Conservation (phyloP, 2,888 invertebrate species). For the Tetragnatha montana region DNA sequence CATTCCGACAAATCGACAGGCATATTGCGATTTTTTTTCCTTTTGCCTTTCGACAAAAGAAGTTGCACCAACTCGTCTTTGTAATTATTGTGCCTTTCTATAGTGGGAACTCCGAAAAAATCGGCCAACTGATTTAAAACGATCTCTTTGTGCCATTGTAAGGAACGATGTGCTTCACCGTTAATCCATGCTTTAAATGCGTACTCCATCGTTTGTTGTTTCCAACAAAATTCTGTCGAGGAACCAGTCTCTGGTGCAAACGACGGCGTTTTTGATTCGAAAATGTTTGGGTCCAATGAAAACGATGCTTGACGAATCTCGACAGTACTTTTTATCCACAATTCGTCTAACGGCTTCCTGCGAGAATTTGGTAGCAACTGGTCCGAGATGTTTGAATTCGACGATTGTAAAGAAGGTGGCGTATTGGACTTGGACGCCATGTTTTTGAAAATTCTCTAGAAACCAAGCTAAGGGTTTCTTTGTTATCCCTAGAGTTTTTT, state of each 20-base stretch:
- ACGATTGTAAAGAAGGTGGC: not conserved
- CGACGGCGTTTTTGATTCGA: not conserved
- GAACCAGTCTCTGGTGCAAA: not conserved
- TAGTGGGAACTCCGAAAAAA: not conserved
- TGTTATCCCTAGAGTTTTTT: not conserved
- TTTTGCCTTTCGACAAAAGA: not conserved
- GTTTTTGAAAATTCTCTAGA: not conserved
- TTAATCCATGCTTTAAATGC: not conserved
- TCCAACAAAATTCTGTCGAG: not conserved
- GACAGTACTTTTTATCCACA: not conserved
- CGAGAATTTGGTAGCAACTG: not conserved
- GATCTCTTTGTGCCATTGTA: not conserved
- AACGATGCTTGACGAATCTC: too few relatives aligned
- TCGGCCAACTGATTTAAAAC: slow-evolving; percentile 7
- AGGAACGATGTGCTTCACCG: not conserved
- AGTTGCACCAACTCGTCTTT: not conserved
- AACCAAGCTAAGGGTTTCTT: slow-evolving; percentile 26
- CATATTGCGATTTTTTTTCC: not conserved
- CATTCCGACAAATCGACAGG: slow-evolving; percentile 10
- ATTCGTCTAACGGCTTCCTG: not conserved
- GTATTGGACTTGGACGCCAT: slow-evolving; percentile 1
- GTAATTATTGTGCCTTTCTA: not conserved
- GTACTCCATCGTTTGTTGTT: not conserved
- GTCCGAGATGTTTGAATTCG: slow-evolving; percentile 3
- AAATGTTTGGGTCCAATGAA: not conserved